Conservation (phyloP, 2,888 invertebrate genomes). For the Scaptomyza flava region DNA sequence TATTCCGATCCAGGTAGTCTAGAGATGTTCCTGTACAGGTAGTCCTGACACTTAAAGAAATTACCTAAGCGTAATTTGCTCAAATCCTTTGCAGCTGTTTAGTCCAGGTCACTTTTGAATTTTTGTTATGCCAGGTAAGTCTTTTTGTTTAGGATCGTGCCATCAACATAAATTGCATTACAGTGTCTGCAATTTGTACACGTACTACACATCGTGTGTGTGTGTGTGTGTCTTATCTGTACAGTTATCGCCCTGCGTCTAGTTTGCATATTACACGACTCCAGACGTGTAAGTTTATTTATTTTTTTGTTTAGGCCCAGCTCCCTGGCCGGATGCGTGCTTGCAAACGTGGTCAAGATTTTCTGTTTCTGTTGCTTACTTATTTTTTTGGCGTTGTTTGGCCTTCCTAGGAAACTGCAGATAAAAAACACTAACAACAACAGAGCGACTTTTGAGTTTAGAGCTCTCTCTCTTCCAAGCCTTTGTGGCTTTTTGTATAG, state of each 20-base stretch:
- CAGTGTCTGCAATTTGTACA: conserved; percentile 70
- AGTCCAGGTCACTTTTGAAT: conserved; percentile 4
- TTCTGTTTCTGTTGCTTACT: conserved; percentile 19
- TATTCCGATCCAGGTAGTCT: conserved; percentile 30
- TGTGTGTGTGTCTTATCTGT: conserved; percentile 64
- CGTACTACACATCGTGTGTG: conserved; percentile 4
- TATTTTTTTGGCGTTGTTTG: conserved; percentile 33
- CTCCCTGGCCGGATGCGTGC: conserved; percentile 67
- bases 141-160: conserved; percentile 48
- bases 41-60: conserved; percentile 12
- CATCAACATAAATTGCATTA: conserved; percentile 52
- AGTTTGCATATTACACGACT: conserved; percentile 78
- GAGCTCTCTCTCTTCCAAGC: conserved; percentile 4
- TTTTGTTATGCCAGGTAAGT: conserved; percentile 7
- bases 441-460: conserved; percentile 3
- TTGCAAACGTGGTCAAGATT: conserved; percentile 67
- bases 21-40: conserved; percentile 14
- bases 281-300: conserved; percentile 69
- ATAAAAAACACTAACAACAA: conserved; percentile 32
- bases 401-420: conserved; percentile 61
- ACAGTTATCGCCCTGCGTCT: conserved; percentile 75
- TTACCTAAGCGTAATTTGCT: not conserved
- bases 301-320: conserved; percentile 4
- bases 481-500: conserved; percentile 42
- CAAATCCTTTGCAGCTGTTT: conserved; percentile 41